A percentile compares a stretch with the other conserved stretches of the same genome.
Conservation (phyloP, 2,113 vertebrate species). For the Upupa epops region DNA sequence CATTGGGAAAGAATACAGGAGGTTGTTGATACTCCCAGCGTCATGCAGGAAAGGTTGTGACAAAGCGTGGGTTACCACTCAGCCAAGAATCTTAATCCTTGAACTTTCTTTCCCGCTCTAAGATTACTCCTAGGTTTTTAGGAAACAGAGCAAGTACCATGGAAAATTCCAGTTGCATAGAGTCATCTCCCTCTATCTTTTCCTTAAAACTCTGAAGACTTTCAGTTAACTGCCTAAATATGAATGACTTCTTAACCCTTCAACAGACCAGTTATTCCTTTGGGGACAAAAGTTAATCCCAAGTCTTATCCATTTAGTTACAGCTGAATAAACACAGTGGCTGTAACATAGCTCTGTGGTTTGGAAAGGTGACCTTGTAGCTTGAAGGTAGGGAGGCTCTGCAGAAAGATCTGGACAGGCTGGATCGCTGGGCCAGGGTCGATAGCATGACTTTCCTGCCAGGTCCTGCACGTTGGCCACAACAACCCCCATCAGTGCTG, state of each 20-base stretch:
- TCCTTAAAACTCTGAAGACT: neutral
- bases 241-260: neutral
- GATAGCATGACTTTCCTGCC: too few species aligned
- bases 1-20: neutral
- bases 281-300: neutral
- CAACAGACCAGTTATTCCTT: neutral
- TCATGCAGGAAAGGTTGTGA: neutral
- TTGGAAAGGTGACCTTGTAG: neutral
- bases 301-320: neutral
- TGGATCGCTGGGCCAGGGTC: too few species aligned
- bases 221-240: neutral
- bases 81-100: neutral
- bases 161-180: neutral
- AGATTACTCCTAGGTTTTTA: neutral
- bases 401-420: too few species aligned
- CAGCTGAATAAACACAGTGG: neutral
- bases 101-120: neutral
- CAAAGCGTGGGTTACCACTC: neutral
- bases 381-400: too few species aligned
- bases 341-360: neutral
- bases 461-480: too few species aligned
- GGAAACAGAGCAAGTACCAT: neutral
- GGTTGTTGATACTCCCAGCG: slow-evolving; percentile 1
- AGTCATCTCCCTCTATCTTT: neutral
- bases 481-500: too few species aligned